phyloP scores from a whole-genome alignment of 35 echinoderm and acorn worm genomes.

The Ophioderma brevispina region DNA sequence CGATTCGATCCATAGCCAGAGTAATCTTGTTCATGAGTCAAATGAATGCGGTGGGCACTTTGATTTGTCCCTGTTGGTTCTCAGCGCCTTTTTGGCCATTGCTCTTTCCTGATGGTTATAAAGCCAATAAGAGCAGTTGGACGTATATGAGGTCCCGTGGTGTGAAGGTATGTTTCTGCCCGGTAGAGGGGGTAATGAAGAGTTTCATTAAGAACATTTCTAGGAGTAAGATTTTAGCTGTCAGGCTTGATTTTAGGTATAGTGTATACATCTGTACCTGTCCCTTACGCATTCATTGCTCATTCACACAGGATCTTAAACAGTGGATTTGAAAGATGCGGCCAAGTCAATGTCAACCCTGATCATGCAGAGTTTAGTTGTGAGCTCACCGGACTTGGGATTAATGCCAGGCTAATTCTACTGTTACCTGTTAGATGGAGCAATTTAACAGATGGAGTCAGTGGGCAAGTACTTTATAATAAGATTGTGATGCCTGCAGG shows the following conservation, averaged over 20 bases:
- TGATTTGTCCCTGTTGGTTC: conserved; percentile 11
- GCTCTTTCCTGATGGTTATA: conserved; percentile 25
- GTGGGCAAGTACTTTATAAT: conserved; percentile 8
- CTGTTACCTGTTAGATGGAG: background rate
- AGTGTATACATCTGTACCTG: background rate
- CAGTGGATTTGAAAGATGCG: background rate
- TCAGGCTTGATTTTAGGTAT: background rate
- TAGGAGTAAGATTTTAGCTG: conserved; percentile 13
- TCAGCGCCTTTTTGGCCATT: conserved; percentile 32
- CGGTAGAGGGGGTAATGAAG: background rate
- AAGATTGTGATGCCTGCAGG: background rate
- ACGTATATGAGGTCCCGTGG: background rate
- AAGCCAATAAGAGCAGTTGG: conserved; percentile 30
- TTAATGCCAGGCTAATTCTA: conserved; percentile 7
- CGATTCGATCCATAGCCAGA: conserved; percentile 3
- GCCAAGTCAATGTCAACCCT: background rate
- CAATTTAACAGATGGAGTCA: background rate
- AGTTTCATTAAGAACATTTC: conserved; percentile 2
- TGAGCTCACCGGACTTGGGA: background rate
- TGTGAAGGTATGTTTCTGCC: background rate
- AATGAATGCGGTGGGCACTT: background rate
- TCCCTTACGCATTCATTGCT: background rate
- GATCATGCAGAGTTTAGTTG: background rate
- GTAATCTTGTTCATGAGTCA: background rate
- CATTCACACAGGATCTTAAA: background rate